Conservation (phyloP, 1,140 invertebrate species). For the Chionoecetes opilio region DNA sequence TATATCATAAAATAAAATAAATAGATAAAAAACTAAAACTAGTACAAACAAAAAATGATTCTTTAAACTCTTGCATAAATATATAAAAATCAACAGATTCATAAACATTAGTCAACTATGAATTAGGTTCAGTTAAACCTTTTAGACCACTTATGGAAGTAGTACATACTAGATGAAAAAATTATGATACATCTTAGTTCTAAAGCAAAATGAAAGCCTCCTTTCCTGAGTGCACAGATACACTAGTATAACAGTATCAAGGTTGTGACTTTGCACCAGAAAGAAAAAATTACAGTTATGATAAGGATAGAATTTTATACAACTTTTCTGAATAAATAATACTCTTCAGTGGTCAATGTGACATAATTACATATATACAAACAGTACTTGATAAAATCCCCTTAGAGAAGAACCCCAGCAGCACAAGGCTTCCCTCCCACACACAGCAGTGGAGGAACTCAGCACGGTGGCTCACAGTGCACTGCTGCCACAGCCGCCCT, state of each 20-base stretch:
- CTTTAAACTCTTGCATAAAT: background rate
- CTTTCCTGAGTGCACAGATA: conserved; percentile 18
- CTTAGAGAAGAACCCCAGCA: background rate
- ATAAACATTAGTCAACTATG: background rate
- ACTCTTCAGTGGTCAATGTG: background rate
- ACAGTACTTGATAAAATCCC: background rate
- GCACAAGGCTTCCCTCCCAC: background rate
- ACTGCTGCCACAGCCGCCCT: no score
- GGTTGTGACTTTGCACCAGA: background rate
- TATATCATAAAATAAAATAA: no score
- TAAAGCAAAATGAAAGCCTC: background rate
- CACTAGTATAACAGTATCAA: background rate
- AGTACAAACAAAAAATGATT: background rate
- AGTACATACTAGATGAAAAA: background rate
- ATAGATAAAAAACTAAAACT: no score
- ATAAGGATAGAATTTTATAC: background rate
- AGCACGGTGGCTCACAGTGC: background rate
- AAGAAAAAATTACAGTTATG: background rate
- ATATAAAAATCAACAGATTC: background rate
- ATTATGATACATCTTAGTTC: background rate
- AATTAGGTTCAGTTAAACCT: background rate
- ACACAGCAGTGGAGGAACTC: background rate
- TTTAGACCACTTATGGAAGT: background rate
- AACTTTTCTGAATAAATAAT: conserved; percentile 9
- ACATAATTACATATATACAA: conserved; percentile 31